Evolutionary conservation across 2,113 vertebrate genomes (phyloP), one percentile per base, ranked within the genome.

Genomic region (Dipodomys spectabilis): DNA sequence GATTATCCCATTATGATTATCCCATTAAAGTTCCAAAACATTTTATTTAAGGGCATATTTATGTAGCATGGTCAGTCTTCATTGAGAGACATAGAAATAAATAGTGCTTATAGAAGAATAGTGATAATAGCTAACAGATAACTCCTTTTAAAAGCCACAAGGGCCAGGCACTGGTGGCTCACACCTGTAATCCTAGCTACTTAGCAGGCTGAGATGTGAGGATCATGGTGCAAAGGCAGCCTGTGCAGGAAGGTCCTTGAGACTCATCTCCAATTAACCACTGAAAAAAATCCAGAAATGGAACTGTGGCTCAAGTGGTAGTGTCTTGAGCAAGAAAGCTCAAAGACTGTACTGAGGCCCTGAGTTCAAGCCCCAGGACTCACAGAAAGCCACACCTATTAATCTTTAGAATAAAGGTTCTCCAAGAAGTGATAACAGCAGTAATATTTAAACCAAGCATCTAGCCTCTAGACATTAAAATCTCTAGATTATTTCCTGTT

Each of bases 331-430:
- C 49, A 49, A 49, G 49, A 49, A 57, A 57, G 12, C 53, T 5
- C 53, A 57, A 16, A 18, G 53, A 57, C 53, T 15, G 53, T 13
- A 57, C 12, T 4, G 11, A 57, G 53, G 53, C 53, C 53, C 15
- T 13, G 39, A 57, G 53, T 57, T 13, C 15, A 57, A 57, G 53
- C 53, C 15, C 49, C 53, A 57, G 53, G 53, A 57, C 53, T 57
- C 53, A 57, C 53, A 57, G 77, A 88, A 64, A 94, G 49, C 32
- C 35, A 68, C 2, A 5, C 80, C 27, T 27, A 35, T 89, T 80
- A 39, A 74, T 82, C 60, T 92, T 83, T 32, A 91, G 69, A 94
- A 88, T 90, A 68, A 88, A 57, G 53, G 53, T 57, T 39, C 92
- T 85, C 49, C 86, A 94, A 53, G 85, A 39, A 93, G 32, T 73